A percentile compares a stretch with the other conserved stretches of the same genome.
These are phyloP conservation scores for Tachycineta bicolor DNA, from an alignment of 2,113 vertebrate species.

Conservation along the genomic window DNA sequence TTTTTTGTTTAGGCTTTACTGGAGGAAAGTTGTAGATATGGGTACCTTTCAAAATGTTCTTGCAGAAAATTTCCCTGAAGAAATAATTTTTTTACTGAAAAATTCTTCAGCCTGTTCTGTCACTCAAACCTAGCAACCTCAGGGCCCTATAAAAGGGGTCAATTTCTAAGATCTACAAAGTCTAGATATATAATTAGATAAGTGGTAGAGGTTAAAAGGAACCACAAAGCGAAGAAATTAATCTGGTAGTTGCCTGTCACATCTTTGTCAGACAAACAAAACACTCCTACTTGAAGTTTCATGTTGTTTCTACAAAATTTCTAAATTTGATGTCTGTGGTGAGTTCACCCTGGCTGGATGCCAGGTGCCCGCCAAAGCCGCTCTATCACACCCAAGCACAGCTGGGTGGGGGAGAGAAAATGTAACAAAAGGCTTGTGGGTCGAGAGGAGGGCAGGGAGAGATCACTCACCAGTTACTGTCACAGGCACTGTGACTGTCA, in stretches of 20 bases:
- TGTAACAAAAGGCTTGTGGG: neutral
- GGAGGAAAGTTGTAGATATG: neutral
- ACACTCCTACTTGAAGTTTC: neutral
- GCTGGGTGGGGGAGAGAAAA: neutral
- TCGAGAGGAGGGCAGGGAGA: rapidly evolving
- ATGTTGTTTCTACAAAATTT: neutral
- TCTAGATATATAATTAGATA: neutral
- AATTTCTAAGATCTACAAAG: neutral
- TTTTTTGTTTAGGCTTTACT: neutral
- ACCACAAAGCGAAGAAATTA: neutral
- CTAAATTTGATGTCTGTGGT: neutral
- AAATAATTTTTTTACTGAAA: neutral
- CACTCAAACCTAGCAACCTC: neutral
- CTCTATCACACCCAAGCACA: neutral
- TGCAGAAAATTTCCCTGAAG: neutral
- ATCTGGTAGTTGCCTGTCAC: neutral
- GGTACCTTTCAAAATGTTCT: neutral
- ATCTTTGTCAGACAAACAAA: neutral
- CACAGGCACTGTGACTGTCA: no score
- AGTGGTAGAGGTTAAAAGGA: neutral
- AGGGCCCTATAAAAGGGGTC: neutral
- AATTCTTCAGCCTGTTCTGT: neutral
- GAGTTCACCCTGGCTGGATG: neutral
- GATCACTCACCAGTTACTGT: neutral
- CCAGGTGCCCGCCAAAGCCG: neutral